Percentiles rank a stretch among this genome's conserved stretches.
Evolutionary conservation across 1,140 invertebrate species (phyloP).

Genomic region (Philopotamus ludificatus): DNA sequence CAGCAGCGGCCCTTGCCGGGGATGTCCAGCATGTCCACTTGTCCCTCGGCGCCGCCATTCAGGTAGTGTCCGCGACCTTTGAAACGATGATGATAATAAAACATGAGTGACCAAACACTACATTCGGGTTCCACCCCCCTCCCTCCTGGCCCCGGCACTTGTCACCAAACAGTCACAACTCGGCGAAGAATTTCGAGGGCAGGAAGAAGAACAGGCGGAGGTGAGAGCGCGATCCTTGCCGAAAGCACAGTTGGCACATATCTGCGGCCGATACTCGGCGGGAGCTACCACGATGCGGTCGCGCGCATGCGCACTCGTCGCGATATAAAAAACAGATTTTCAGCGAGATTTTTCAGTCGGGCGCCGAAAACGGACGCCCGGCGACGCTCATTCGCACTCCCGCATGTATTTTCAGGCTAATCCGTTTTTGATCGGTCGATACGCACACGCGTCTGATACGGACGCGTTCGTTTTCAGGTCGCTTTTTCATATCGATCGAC

Average conservation of each 20-base stretch:
- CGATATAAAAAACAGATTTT: too few relatives aligned
- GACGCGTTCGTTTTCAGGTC: too few relatives aligned
- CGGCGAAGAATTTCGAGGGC: background rate
- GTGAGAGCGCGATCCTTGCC: background rate
- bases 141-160: too few relatives aligned
- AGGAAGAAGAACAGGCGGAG: background rate
- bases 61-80: slow-evolving; percentile 55
- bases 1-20: slow-evolving; percentile 90
- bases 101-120: slow-evolving; percentile 1
- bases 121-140: too few relatives aligned
- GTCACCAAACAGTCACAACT: too few relatives aligned
- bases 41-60: slow-evolving; percentile 60
- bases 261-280: background rate
- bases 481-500: too few relatives aligned
- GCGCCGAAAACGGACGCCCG: too few relatives aligned
- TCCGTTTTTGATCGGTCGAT: too few relatives aligned
- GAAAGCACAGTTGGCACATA: background rate
- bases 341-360: too few relatives aligned
- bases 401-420: too few relatives aligned
- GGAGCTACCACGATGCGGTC: background rate
- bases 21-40: slow-evolving; percentile 89
- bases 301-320: slow-evolving; percentile 5
- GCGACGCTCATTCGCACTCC: too few relatives aligned
- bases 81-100: slow-evolving; percentile 36
- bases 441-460: too few relatives aligned